A percentile compares a stretch with the other conserved stretches of the same genome.
These are phyloP conservation scores for Eriocheir sinensis DNA, from an alignment of 1,140 invertebrate genomes.

Conservation along the genomic window DNA sequence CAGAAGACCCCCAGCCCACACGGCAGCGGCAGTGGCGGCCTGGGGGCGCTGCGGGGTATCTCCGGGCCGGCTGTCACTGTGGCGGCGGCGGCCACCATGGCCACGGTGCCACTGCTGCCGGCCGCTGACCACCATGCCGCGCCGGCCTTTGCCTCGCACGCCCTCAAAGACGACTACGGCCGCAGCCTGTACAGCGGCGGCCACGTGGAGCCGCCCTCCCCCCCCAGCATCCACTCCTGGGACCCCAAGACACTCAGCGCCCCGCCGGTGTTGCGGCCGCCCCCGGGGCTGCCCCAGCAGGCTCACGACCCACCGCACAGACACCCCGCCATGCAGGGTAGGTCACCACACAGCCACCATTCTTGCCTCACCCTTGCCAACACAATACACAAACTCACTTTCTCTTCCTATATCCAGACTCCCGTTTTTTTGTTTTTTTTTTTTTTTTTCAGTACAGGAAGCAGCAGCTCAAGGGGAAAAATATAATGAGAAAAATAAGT, in stretches of 20 bases:
- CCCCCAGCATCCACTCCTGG: constrained; percentile 65
- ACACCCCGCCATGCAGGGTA: constrained; percentile 58
- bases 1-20: constrained; percentile 64
- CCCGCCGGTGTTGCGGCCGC: constrained; percentile 59
- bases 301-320: constrained; percentile 40
- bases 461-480: too few species aligned
- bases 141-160: neutral
- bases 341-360: neutral
- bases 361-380: too few species aligned
- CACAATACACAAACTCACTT: too few species aligned
- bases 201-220: constrained; percentile 32
- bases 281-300: constrained; percentile 68
- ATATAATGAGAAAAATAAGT: too few species aligned
- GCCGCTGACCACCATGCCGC: constrained; percentile 54
- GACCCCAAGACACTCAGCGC: constrained; percentile 68
- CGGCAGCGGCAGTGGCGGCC: neutral
- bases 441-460: too few species aligned
- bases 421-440: too few species aligned
- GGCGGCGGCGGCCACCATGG: constrained; percentile 44
- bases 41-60: constrained; percentile 43
- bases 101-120: constrained; percentile 53
- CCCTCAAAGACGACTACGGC: constrained; percentile 59
- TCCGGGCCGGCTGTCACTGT: constrained; percentile 44
- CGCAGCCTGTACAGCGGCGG: constrained; percentile 60
- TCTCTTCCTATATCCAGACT: too few species aligned